Evolutionary conservation across 2,113 vertebrate species (phyloP).

Genomic region (Platanista minor): DNA sequence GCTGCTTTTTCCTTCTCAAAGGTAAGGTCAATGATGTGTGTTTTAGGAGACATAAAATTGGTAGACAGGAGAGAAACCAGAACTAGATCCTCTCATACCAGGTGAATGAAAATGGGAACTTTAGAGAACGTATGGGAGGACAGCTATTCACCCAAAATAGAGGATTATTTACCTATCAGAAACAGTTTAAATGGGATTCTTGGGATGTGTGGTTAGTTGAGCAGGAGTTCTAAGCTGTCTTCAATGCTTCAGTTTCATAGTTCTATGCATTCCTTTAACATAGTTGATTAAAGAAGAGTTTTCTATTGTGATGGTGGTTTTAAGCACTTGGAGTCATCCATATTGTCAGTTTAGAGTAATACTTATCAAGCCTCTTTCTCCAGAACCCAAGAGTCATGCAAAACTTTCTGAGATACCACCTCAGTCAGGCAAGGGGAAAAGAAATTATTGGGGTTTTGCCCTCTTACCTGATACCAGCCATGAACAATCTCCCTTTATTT

Average conservation of each 20-base stretch:
- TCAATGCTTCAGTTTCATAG: background rate
- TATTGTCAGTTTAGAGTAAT: background rate
- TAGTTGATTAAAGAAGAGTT: background rate
- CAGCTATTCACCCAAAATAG: background rate
- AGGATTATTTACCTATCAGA: background rate
- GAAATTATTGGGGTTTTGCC: background rate
- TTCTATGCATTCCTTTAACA: background rate
- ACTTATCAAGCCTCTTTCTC: background rate
- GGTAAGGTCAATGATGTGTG: background rate
- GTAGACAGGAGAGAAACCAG: background rate
- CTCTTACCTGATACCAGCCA: background rate
- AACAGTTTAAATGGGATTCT: background rate
- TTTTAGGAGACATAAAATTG: background rate
- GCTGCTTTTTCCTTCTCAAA: background rate
- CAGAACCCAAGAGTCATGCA: background rate
- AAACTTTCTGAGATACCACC: background rate
- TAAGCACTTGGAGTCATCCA: background rate
- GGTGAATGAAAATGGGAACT: background rate
- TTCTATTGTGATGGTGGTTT: background rate
- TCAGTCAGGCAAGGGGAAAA: background rate
- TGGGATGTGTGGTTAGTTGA: background rate
- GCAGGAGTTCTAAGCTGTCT: background rate
- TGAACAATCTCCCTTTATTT: background rate
- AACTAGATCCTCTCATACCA: background rate
- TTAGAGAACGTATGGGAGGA: background rate